Conservation (phyloP, 1,140 invertebrate species). For the Halotydeus destructor region DNA sequence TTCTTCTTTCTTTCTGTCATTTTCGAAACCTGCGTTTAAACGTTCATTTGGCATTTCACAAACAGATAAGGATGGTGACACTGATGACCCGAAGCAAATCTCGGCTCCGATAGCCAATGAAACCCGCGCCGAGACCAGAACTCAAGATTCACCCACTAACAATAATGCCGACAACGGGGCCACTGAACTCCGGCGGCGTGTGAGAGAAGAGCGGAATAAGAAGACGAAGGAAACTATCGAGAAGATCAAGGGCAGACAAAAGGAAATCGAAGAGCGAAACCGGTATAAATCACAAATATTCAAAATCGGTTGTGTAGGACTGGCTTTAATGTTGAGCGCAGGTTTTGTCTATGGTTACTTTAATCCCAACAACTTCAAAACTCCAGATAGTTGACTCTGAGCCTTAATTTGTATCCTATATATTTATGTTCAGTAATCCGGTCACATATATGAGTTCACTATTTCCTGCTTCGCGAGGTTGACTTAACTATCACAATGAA, state of each 20-base stretch:
- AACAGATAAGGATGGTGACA: neutral
- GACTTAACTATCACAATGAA: too few species aligned
- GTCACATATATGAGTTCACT: too few species aligned
- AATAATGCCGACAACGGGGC: conserved; percentile 11
- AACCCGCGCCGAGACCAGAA: neutral
- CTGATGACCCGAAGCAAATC: conserved; percentile 1
- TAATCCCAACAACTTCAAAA: too few species aligned
- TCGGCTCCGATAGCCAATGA: neutral
- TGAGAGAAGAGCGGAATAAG: conserved; percentile 22
- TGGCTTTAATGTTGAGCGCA: too few species aligned
- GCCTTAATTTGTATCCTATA: too few species aligned
- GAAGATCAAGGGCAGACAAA: conserved; percentile 24
- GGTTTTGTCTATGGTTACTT: too few species aligned
- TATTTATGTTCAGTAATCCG: too few species aligned
- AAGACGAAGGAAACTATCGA: conserved; percentile 22
- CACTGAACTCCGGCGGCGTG: conserved; percentile 19
- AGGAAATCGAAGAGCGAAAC: conserved; percentile 20
- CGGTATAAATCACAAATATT: conserved; percentile 12
- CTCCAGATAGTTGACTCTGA: too few species aligned
- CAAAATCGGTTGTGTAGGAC: conserved; percentile 15
- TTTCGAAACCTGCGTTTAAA: neutral
- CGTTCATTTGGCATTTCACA: neutral
- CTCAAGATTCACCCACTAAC: neutral
- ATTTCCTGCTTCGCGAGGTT: too few species aligned
- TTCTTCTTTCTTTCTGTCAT: neutral